Percentiles rank a stretch among this genome's conserved stretches.
phyloP scores from a whole-genome alignment of 2,888 invertebrate genomes.

The Platycheirus albimanus region DNA sequence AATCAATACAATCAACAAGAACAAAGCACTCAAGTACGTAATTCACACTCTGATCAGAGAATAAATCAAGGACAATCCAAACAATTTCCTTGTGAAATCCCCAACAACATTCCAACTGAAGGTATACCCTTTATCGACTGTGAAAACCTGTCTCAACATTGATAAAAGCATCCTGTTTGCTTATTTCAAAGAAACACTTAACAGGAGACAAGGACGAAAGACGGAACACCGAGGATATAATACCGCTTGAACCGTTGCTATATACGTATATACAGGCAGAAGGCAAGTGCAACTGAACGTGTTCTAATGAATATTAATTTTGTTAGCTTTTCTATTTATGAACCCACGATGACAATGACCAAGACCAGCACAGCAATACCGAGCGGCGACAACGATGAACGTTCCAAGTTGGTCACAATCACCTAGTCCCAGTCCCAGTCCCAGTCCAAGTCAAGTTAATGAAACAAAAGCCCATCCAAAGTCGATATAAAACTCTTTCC shows the following conservation, averaged over 20 bases:
- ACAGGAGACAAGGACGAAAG: conserved; percentile 27
- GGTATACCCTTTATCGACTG: conserved; percentile 49
- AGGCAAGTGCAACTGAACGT: conserved; percentile 46
- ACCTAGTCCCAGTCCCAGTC: too few species aligned
- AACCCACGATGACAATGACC: conserved; percentile 27
- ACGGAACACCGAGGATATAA: background rate
- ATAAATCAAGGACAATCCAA: conserved; percentile 64
- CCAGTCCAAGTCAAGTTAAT: conserved; percentile 38
- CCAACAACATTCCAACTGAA: background rate
- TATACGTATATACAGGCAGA: too few species aligned
- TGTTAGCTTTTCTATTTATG: conserved; percentile 65
- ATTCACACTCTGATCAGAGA: conserved; percentile 61
- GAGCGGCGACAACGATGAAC: conserved; percentile 15
- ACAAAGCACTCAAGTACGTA: conserved; percentile 52
- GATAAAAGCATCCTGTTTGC: conserved; percentile 61
- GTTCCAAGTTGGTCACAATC: conserved; percentile 39
- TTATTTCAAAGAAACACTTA: conserved; percentile 51
- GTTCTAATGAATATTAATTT: conserved; percentile 70
- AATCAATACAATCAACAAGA: conserved; percentile 10
- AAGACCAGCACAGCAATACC: conserved; percentile 2
- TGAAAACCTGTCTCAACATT: conserved; percentile 59
- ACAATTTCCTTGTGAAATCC: conserved; percentile 26
- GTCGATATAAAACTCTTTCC: conserved; percentile 24
- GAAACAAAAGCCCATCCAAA: conserved; percentile 53
- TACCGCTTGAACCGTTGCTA: conserved; percentile 21